These are phyloP conservation scores for Girardia tigrina DNA, from an alignment of 2,888 invertebrate species.

Conservation along the genomic window DNA sequence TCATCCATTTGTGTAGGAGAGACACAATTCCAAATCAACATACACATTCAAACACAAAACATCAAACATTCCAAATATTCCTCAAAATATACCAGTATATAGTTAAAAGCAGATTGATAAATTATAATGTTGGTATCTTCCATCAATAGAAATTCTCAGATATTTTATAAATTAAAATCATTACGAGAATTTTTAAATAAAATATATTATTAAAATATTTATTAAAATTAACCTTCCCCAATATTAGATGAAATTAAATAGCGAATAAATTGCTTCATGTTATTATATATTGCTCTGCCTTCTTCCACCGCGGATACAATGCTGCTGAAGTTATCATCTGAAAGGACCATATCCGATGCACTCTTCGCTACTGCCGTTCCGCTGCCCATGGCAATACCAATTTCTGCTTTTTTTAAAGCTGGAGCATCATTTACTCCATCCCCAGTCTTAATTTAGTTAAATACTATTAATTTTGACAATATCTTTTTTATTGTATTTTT, in stretches of 20 bases:
- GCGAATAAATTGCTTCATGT: slow-evolving; percentile 99
- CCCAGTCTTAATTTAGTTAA: too few species aligned
- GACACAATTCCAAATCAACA: too few species aligned
- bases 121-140: too few species aligned
- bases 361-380: slow-evolving; percentile 99
- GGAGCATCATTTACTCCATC: slow-evolving; percentile 99
- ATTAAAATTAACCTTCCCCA: slow-evolving; percentile 61
- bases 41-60: too few species aligned
- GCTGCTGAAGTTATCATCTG: slow-evolving; percentile 99
- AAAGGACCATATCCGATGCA: slow-evolving; percentile 97
- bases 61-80: too few species aligned
- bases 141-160: too few species aligned
- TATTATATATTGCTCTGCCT: slow-evolving; percentile 93
- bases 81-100: too few species aligned
- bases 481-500: too few species aligned
- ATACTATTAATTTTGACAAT: too few species aligned
- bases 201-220: background rate
- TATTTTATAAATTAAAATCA: too few species aligned
- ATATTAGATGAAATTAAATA: slow-evolving; percentile 99
- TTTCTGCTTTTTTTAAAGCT: slow-evolving; percentile 76
- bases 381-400: slow-evolving; percentile 93
- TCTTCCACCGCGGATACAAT: slow-evolving; percentile 98
- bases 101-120: too few species aligned
- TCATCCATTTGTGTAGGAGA: too few species aligned
- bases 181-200: background rate